Evolutionary conservation across 2,113 vertebrate species (phyloP), one percentile per base, ranked within the genome.

Genomic region (Scomber japonicus): DNA sequence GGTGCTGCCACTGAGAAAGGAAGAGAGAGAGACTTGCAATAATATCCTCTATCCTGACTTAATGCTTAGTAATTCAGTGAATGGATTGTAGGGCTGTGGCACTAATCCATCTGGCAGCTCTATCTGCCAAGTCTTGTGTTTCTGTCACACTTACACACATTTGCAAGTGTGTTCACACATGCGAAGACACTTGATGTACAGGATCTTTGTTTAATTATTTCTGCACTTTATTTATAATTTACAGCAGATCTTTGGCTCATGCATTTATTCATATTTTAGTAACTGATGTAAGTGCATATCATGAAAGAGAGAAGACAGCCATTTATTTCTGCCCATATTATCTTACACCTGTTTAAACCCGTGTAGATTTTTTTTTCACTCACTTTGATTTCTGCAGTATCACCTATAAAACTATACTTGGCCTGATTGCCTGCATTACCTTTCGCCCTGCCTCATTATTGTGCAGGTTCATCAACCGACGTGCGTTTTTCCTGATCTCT

Each of bases 361-460:
- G 31, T 35, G 31, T 35, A 6, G 31, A 35, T 35, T 44, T 17
- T 35, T 44, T 17, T 8, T 9, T 3, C 11, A 17, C 30, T 60
- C 30, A n/a, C 30, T 40, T 40, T 60, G 57, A 3, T 30, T 31
- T 16, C 12, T 59, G 56, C 14, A 16, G 24, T 1, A 60, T 40
- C 35, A 40, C 9, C 1, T 40, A 40, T 40, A 40, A 40, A 40
- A 40, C 35, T 40, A 40, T 40, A 40, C 35, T 10, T 11, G 57
- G 10, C 51, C 50, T 17, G 2, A 31, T 2, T 27, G 2, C 35
- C 40, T 0, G 1, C 7, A 1, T 90, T 96, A 99, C 98, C 98
- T 99, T 99, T 94, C 98, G 95, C 86, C 98, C 98, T 0, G 97
- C 98, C 91, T 99, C 97, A 16, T 99, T 99, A 94, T 99, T 99